Base-by-base conservation (phyloP, 2,113 vertebrate species). In the Phylloscopus trochiloides region DNA sequence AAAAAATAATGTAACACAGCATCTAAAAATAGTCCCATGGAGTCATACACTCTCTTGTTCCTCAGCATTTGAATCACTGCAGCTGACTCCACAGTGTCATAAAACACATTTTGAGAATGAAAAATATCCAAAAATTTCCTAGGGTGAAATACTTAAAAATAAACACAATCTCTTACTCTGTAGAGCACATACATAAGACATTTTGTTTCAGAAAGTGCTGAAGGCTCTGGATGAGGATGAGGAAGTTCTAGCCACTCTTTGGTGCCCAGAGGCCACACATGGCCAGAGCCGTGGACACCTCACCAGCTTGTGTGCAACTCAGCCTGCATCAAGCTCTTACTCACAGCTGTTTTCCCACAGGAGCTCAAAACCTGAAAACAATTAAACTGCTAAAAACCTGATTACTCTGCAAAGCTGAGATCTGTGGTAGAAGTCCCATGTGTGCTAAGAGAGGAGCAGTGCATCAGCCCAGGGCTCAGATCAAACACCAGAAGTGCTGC, bases 1-100 rank as follows among this genome's bases (percentile, higher is more conserved):
- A 38, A 71, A 71, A 91, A 86, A 43, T 76, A 91, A 61, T 57
- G 42, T 57, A 94, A 75, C 50, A 82, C 40, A 62, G 47, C 45
- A 65, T 51, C 91, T 95, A 95, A 97, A 94, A 90, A 93, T 86
- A 93, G 74, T 71, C 67, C 24, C 28, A 51, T 54, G 38, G 78
- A 94, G 78, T 96, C 90, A 85, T 79, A 70, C 3, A 3, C 82
- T 82, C 62, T 75, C 81, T 80, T 78, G 74, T 68, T 92, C 67
- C 65, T 90, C 72, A 84, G 78, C 54, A 32, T 78, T 92, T 97
- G 29, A 73, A 62, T 88, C 88, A 77, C 85, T 94, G 88, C 86
- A 93, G 81, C 87, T 89, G 79, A 78, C 68, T 77, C 68, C 38
- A 17, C 74, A 62, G 66, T 68, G 76, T 86, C 92, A 62, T 36